phyloP scores from a whole-genome alignment of 1,140 invertebrate species.

The Yoshiicerus persimilis region DNA sequence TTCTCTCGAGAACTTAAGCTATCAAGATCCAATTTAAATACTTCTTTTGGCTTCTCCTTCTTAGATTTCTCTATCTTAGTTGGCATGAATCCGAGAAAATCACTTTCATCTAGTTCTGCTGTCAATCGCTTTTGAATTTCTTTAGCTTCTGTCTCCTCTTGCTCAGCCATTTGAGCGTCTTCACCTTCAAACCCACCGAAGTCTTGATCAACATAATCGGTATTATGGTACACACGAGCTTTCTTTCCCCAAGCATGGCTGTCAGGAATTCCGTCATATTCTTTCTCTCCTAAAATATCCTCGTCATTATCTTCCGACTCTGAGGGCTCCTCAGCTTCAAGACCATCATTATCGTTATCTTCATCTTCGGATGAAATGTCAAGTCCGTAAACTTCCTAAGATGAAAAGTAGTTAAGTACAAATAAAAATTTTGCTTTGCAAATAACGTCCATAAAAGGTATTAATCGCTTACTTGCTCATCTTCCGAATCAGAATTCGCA shows the following conservation, averaged over 20 bases:
- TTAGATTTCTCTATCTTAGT: conserved; percentile 40
- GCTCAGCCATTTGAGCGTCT: conserved; percentile 70
- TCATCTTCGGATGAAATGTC: conserved; percentile 30
- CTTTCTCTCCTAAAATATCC: conserved; percentile 68
- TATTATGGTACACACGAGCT: conserved; percentile 75
- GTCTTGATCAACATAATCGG: conserved; percentile 85
- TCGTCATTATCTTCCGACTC: conserved; percentile 52
- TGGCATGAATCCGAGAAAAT: conserved; percentile 72
- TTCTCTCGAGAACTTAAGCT: conserved; percentile 74
- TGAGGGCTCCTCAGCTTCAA: conserved; percentile 53
- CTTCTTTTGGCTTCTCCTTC: conserved; percentile 58
- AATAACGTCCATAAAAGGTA: not conserved
- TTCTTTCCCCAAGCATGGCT: conserved; percentile 82
- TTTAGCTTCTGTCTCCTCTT: conserved; percentile 82
- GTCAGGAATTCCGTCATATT: conserved; percentile 69
- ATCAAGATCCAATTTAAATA: conserved; percentile 71
- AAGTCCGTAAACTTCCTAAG: conserved; percentile 38
- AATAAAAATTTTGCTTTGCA: not conserved
- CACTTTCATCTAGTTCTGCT: conserved; percentile 76
- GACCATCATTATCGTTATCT: conserved; percentile 5
- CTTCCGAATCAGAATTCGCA: not conserved
- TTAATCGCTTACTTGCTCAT: conserved; percentile 31
- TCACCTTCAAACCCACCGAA: conserved; percentile 72
- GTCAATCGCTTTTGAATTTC: conserved; percentile 75
- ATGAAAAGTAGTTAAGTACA: not conserved